Evolutionary conservation across 2,797 vertebrate genomes (phyloP).

Genomic region (Chelon auratus): DNA sequence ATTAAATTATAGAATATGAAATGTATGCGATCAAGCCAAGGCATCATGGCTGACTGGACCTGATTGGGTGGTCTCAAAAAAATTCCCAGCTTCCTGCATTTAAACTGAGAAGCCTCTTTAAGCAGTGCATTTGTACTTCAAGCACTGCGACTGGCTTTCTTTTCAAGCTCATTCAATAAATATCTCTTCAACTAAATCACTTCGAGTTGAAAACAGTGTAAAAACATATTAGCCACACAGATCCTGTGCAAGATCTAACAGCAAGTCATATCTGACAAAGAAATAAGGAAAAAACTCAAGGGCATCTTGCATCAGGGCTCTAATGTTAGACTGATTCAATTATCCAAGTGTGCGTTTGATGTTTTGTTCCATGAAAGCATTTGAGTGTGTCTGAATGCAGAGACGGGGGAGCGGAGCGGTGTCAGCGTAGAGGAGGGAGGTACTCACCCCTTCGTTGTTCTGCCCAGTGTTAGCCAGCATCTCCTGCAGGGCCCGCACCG

Average conservation of each 20-base stretch:
- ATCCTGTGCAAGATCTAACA: neutral
- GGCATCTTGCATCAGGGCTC: conserved; percentile 9
- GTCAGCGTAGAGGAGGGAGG: neutral
- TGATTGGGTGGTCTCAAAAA: conserved; percentile 11
- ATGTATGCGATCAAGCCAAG: neutral
- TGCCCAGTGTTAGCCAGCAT: conserved; percentile 94
- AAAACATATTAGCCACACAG: neutral
- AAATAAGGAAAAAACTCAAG: conserved; percentile 15
- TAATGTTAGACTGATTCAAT: conserved; percentile 9
- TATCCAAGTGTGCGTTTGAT: conserved; percentile 8
- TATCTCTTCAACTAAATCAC: conserved; percentile 14
- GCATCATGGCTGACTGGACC: neutral
- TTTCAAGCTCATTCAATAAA: conserved; percentile 26
- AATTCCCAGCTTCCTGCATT: conserved; percentile 5
- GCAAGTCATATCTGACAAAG: neutral
- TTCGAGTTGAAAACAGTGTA: conserved; percentile 1
- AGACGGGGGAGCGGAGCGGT: conserved; percentile 1
- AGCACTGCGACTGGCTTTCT: neutral
- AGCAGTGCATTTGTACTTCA: conserved; percentile 14
- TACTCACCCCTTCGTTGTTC: conserved; percentile 93
- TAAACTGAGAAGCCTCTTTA: conserved; percentile 6
- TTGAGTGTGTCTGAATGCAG: conserved; percentile 7
- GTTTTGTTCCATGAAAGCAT: conserved; percentile 2
- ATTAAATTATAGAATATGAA: neutral
- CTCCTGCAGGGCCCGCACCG: conserved; percentile 97